These are phyloP conservation scores for Hylomyscus alleni DNA, from an alignment of 2,797 vertebrate genomes.

Conservation along the genomic window DNA sequence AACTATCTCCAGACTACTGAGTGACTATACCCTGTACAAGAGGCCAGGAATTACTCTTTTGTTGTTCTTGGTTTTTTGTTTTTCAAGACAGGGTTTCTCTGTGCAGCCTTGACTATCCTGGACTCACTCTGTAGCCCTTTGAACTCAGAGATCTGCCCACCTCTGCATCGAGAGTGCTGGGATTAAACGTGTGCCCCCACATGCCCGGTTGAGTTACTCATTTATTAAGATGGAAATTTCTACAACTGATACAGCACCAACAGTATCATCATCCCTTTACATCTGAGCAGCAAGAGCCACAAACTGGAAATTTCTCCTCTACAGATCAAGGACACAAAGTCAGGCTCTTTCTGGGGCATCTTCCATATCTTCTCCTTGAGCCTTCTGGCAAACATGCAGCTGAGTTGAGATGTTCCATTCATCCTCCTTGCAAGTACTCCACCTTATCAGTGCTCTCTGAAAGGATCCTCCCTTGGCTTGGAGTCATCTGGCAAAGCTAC, in stretches of 20 bases:
- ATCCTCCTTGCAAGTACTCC: neutral
- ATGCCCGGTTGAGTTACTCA: neutral
- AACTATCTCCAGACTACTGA: neutral
- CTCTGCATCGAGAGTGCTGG: neutral
- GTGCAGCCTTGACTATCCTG: neutral
- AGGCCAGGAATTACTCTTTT: neutral
- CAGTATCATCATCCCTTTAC: neutral
- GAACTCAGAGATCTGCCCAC: neutral
- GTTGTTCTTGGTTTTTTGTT: neutral
- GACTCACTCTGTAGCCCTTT: neutral
- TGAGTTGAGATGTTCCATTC: neutral
- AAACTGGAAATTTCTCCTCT: neutral
- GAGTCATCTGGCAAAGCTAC: neutral
- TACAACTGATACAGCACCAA: neutral
- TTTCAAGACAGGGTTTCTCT: neutral
- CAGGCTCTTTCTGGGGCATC: neutral
- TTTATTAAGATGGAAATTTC: neutral
- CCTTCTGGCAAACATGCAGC: neutral
- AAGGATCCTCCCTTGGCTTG: neutral
- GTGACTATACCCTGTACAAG: neutral
- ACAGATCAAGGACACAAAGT: neutral
- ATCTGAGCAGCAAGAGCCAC: neutral
- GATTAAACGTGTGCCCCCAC: neutral
- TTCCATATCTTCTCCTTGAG: no score
- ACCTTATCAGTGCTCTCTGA: neutral